phyloP scores from a whole-genome alignment of 2,113 vertebrate genomes.

The Picathartes gymnocephalus region DNA sequence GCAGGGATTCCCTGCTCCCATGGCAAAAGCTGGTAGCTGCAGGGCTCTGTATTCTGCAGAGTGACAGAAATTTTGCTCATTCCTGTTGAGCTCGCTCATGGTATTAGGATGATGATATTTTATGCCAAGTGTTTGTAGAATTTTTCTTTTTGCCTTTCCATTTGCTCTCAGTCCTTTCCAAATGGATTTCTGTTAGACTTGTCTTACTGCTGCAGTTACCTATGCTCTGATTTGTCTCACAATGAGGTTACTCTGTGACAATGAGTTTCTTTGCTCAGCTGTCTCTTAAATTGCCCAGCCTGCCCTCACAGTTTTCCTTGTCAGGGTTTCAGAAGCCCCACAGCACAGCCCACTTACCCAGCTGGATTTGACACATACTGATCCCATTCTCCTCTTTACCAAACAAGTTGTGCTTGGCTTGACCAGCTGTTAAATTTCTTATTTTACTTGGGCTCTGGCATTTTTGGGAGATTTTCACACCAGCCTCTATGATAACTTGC shows the following conservation, averaged over 20 bases:
- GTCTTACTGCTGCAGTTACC: background rate
- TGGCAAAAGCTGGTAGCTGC: background rate
- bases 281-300: background rate
- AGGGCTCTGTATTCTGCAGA: background rate
- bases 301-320: background rate
- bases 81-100: background rate
- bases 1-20: conserved; percentile 46
- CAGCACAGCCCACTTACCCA: background rate
- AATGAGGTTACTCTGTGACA: background rate
- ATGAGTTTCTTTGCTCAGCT: background rate
- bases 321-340: background rate
- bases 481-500: background rate
- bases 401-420: background rate
- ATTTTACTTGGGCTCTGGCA: background rate
- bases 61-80: background rate
- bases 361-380: background rate
- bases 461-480: background rate
- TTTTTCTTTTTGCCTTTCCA: background rate
- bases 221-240: background rate
- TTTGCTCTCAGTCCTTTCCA: background rate
- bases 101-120: background rate
- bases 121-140: background rate
- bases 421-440: background rate
- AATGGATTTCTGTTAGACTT: background rate
- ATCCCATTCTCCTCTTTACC: background rate